Conservation (phyloP, 2,797 vertebrate genomes). For the Trachurus trachurus region DNA sequence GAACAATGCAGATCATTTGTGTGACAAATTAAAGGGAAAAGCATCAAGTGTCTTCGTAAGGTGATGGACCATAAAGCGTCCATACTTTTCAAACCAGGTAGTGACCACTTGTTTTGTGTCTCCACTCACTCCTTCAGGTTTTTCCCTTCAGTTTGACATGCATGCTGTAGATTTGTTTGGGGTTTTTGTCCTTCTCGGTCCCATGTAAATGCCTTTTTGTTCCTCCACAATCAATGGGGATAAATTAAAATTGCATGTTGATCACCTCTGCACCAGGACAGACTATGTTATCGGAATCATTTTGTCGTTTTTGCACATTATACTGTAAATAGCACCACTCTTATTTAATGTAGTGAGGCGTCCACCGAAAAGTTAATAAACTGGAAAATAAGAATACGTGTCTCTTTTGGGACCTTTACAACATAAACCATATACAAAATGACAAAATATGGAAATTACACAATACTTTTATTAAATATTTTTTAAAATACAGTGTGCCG, state of each 20-base stretch:
- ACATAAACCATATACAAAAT: background rate
- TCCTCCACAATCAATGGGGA: slow-evolving; percentile 6
- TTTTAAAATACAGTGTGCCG: slow-evolving; percentile 61
- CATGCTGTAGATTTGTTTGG: background rate
- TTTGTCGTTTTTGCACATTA: slow-evolving; percentile 49
- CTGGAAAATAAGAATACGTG: slow-evolving; percentile 22
- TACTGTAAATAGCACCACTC: slow-evolving; percentile 52
- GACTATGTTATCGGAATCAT: slow-evolving; percentile 5
- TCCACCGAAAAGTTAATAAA: slow-evolving; percentile 63
- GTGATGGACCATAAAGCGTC: background rate
- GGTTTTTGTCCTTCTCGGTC: background rate
- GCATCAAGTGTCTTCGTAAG: slow-evolving; percentile 15
- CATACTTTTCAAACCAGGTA: background rate
- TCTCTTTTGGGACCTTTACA: slow-evolving; percentile 13
- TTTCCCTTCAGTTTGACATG: slow-evolving; percentile 16
- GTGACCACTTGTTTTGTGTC: background rate
- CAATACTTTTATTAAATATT: slow-evolving; percentile 77
- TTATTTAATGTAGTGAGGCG: slow-evolving; percentile 57
- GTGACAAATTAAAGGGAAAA: slow-evolving; percentile 8
- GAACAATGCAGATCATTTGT: background rate
- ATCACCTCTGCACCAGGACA: slow-evolving; percentile 21
- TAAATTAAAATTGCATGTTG: slow-evolving; percentile 43
- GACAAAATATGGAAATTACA: background rate
- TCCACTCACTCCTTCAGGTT: background rate
- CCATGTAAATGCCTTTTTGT: slow-evolving; percentile 24